Evolutionary conservation across 2,113 vertebrate genomes (phyloP).

Genomic region (Mesoclemmys tuberculata): DNA sequence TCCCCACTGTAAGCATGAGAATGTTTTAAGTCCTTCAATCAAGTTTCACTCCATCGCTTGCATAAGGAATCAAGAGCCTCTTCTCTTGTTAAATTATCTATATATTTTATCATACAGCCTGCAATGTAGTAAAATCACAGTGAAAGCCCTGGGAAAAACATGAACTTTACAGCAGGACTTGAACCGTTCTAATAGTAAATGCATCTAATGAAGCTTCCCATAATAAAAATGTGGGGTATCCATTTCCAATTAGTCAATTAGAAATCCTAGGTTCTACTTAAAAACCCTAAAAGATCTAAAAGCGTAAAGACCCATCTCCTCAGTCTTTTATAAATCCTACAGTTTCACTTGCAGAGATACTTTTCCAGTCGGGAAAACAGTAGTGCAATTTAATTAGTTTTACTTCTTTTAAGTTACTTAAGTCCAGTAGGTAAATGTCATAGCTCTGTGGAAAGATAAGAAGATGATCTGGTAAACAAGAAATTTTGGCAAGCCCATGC

Average conservation of each 20-base stretch:
- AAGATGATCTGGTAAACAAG: constrained; percentile 89
- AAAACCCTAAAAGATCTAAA: constrained; percentile 89
- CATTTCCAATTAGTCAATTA: constrained; percentile 82
- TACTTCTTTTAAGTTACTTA: constrained; percentile 79
- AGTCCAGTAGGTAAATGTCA: constrained; percentile 83
- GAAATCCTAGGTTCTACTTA: constrained; percentile 87
- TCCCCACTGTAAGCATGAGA: constrained; percentile 65
- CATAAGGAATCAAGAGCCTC: constrained; percentile 77
- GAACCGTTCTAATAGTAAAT: constrained; percentile 81
- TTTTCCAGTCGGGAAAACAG: constrained; percentile 89
- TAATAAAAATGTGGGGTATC: constrained; percentile 82
- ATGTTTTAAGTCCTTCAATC: constrained; percentile 76
- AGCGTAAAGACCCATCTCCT: constrained; percentile 82
- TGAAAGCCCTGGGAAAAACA: constrained; percentile 91
- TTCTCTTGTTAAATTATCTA: constrained; percentile 69
- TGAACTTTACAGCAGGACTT: constrained; percentile 83
- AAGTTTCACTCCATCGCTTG: constrained; percentile 75
- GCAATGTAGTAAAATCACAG: constrained; percentile 90
- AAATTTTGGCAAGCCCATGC: constrained; percentile 80
- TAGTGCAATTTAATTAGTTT: constrained; percentile 94
- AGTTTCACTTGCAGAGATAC: constrained; percentile 83
- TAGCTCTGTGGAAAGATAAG: constrained; percentile 86
- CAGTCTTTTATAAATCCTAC: constrained; percentile 79
- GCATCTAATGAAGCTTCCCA: constrained; percentile 81
- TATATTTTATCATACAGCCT: constrained; percentile 77